Percentiles rank a stretch among this genome's conserved stretches.
Evolutionary conservation across 1,140 invertebrate species (phyloP).

Genomic region (Calycopis cecrops): DNA sequence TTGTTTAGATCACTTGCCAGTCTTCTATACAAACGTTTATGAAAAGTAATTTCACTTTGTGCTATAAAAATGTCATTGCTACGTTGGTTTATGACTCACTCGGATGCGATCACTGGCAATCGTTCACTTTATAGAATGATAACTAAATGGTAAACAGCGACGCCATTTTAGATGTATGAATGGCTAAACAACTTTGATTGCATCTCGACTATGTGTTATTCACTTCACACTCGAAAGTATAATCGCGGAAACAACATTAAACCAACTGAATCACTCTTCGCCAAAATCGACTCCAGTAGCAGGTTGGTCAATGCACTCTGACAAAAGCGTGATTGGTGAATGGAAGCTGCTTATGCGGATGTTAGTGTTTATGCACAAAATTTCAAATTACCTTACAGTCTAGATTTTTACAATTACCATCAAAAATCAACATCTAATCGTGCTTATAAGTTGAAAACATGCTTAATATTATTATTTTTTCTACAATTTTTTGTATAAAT

Average conservation of each 20-base stretch:
- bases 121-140: constrained; percentile 55
- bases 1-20: constrained; percentile 59
- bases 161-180: constrained; percentile 69
- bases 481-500: too few relatives aligned
- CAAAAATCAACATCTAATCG: too few relatives aligned
- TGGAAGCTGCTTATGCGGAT: constrained; percentile 56
- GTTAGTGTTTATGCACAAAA: constrained; percentile 34
- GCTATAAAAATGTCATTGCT: constrained; percentile 74
- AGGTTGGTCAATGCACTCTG: constrained; percentile 72
- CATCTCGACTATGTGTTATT: constrained; percentile 54
- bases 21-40: constrained; percentile 64
- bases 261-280: constrained; percentile 62
- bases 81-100: constrained; percentile 72
- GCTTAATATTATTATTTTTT: too few relatives aligned
- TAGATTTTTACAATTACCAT: too few relatives aligned
- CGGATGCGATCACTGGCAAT: constrained; percentile 61
- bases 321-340: constrained; percentile 72
- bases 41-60: constrained; percentile 67
- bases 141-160: constrained; percentile 70
- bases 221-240: constrained; percentile 53
- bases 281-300: constrained; percentile 58
- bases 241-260: constrained; percentile 69
- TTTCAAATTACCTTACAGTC: too few relatives aligned
- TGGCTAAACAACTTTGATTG: constrained; percentile 64
- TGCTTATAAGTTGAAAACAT: too few relatives aligned